Evolutionary conservation across 2,888 invertebrate species (phyloP).

Genomic region (Julus scandinavius): DNA sequence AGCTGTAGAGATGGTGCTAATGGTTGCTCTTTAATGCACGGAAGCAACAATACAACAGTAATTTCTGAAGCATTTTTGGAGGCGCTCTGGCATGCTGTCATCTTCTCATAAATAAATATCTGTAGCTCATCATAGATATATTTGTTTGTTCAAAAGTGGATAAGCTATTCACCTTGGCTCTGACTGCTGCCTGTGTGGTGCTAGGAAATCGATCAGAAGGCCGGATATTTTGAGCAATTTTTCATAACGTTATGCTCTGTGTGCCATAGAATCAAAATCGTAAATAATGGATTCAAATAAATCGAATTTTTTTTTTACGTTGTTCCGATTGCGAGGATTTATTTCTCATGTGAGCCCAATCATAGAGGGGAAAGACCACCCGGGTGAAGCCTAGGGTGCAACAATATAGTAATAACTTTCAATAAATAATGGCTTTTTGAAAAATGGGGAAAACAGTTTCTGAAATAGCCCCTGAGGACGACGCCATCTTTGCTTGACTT

Average conservation of each 20-base stretch:
- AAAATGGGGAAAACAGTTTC: constrained; percentile 30
- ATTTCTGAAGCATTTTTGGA: background rate
- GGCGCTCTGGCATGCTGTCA: background rate
- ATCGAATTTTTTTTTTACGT: constrained; percentile 35
- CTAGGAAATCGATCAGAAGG: background rate
- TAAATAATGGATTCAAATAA: constrained; percentile 42
- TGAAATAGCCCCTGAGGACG: constrained; percentile 28
- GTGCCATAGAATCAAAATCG: constrained; percentile 14
- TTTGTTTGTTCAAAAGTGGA: background rate
- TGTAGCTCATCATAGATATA: background rate
- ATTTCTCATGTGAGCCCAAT: constrained; percentile 26
- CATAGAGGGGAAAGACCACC: constrained; percentile 33
- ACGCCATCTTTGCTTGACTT: background rate
- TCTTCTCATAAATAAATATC: background rate
- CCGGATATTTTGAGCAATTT: constrained; percentile 34
- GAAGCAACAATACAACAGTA: background rate
- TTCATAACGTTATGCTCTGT: constrained; percentile 29
- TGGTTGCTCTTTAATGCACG: too few relatives aligned
- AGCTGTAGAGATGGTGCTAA: too few relatives aligned
- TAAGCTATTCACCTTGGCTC: constrained; percentile 17
- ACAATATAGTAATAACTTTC: constrained; percentile 34
- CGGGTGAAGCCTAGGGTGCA: constrained; percentile 30
- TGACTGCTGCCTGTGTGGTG: background rate
- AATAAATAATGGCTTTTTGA: constrained; percentile 42
- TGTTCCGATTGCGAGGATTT: constrained; percentile 42